Percentiles rank a stretch among this genome's conserved stretches.
phyloP scores from a whole-genome alignment of 2,113 vertebrate genomes.

The Pseudopodoces humilis region DNA sequence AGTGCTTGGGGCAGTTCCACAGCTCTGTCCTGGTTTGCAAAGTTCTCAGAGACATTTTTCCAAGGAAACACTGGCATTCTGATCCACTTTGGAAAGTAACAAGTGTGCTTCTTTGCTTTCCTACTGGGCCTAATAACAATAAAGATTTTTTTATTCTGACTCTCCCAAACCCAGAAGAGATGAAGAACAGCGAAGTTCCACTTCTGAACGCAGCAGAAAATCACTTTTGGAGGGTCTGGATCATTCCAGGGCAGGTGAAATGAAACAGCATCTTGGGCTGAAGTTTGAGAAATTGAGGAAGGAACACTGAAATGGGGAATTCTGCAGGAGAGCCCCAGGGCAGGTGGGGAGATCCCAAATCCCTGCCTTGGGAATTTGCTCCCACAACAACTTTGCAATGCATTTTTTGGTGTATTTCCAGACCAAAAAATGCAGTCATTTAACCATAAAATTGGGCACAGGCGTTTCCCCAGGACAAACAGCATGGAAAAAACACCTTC shows the following conservation, averaged over 20 bases:
- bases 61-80: fast-evolving
- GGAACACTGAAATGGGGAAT: background rate
- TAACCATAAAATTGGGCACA: background rate
- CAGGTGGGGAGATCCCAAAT: background rate
- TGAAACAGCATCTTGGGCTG: background rate
- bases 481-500: fast-evolving
- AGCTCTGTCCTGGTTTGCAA: background rate
- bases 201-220: background rate
- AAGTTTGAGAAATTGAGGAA: background rate
- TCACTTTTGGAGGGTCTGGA: background rate
- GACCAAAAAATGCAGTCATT: background rate
- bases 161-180: background rate
- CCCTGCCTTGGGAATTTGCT: background rate
- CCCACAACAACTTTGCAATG: background rate
- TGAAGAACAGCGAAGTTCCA: background rate
- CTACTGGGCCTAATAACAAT: background rate
- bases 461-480: background rate
- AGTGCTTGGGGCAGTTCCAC: fast-evolving
- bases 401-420: background rate
- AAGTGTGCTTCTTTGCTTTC: fast-evolving
- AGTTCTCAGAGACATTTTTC: background rate
- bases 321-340: background rate
- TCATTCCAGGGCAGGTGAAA: background rate
- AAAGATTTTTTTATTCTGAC: background rate
- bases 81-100: background rate